Percentiles rank a stretch among this genome's conserved stretches.
These are phyloP conservation scores for Apamea crenata DNA, from an alignment of 2,888 invertebrate genomes.

Conservation along the genomic window DNA sequence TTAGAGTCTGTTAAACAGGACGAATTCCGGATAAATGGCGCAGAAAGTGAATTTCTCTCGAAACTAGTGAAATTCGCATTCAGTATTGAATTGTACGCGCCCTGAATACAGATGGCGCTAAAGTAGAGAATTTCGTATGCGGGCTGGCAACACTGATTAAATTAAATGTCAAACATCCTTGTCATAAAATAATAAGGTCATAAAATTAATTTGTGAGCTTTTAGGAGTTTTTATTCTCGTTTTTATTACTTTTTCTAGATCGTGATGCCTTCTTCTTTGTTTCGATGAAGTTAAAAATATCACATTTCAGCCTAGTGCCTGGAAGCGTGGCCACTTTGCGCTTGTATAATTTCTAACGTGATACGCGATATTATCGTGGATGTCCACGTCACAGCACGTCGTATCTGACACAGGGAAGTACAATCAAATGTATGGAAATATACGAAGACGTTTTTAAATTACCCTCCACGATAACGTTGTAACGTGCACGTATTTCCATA, in stretches of 20 bases:
- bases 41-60: conserved; percentile 85
- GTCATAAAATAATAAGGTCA: conserved; percentile 59
- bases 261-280: conserved; percentile 10
- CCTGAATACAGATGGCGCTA: conserved; percentile 74
- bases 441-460: too few relatives aligned
- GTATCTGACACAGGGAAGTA: background rate
- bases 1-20: conserved; percentile 60
- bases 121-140: conserved; percentile 69
- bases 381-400: background rate
- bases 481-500: background rate
- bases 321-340: background rate
- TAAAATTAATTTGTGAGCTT: conserved; percentile 56
- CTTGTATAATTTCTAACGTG: background rate
- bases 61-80: conserved; percentile 82
- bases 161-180: conserved; percentile 66
- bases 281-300: conserved; percentile 18
- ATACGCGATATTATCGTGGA: background rate
- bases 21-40: conserved; percentile 74
- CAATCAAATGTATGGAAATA: background rate
- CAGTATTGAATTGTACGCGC: conserved; percentile 71
- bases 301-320: background rate
- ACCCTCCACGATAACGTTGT: background rate
- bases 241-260: conserved; percentile 48
- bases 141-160: conserved; percentile 61
- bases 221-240: conserved; percentile 45